These are phyloP conservation scores for Nyctereutes procyonoides DNA, from an alignment of 2,113 vertebrate genomes.

Conservation along the genomic window DNA sequence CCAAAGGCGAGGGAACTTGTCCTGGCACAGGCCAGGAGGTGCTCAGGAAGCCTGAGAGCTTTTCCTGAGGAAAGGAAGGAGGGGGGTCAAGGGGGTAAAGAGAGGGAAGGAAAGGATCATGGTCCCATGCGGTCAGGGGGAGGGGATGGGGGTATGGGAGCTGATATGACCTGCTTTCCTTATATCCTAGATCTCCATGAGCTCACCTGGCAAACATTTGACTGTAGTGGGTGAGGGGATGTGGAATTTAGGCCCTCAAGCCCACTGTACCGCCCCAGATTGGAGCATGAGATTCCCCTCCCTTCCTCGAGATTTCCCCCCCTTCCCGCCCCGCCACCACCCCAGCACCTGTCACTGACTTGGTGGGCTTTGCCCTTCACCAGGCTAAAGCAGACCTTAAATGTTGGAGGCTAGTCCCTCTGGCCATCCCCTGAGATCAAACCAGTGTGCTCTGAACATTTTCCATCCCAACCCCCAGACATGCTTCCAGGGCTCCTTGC, in stretches of 20 bases:
- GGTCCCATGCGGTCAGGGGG: background rate
- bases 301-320: background rate
- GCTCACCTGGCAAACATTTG: background rate
- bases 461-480: background rate
- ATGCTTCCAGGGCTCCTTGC: no score
- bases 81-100: rapidly evolving
- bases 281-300: background rate
- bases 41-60: background rate
- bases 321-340: rapidly evolving
- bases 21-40: background rate
- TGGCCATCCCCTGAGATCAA: background rate
- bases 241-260: background rate
- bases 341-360: background rate
- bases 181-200: background rate
- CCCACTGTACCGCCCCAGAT: background rate
- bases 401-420: background rate
- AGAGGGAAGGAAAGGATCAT: background rate
- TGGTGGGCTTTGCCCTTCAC: background rate
- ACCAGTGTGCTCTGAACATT: background rate
- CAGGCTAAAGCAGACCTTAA: background rate
- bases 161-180: background rate
- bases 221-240: background rate
- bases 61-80: background rate
- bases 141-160: background rate
- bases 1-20: background rate